Conservation (phyloP, 1,140 invertebrate species). For the Calephelis nemesis region DNA sequence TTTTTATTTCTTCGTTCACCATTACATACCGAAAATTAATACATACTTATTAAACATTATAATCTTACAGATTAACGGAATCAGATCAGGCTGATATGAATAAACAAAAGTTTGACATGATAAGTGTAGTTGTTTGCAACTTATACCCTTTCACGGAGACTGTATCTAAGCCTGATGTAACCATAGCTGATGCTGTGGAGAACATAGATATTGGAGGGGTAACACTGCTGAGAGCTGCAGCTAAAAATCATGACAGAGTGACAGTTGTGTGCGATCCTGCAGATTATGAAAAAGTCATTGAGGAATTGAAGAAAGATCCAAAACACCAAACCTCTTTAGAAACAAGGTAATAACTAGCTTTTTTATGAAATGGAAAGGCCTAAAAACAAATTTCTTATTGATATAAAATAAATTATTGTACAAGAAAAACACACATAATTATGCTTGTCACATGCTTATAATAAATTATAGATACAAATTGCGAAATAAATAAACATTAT, state of each 20-base stretch:
- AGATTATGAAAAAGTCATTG: slow-evolving; percentile 90
- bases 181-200: slow-evolving; percentile 95
- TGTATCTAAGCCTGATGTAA: slow-evolving; percentile 89
- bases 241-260: slow-evolving; percentile 98
- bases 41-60: neutral
- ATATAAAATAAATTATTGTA: too few species aligned
- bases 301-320: slow-evolving; percentile 82
- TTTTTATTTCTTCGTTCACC: too few species aligned
- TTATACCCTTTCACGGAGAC: slow-evolving; percentile 97
- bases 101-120: slow-evolving; percentile 86
- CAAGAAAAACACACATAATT: too few species aligned
- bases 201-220: slow-evolving; percentile 99
- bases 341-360: slow-evolving; percentile 82
- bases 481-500: too few species aligned
- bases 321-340: slow-evolving; percentile 82
- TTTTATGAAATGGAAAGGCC: too few species aligned
- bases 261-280: slow-evolving; percentile 95
- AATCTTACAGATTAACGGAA: slow-evolving; percentile 81
- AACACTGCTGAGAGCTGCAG: slow-evolving; percentile 95
- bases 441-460: too few species aligned
- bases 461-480: too few species aligned
- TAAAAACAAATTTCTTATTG: too few species aligned
- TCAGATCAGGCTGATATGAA: slow-evolving; percentile 92
- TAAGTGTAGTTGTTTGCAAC: slow-evolving; percentile 95
- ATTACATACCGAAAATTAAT: too few species aligned